Evolutionary conservation across 1,140 invertebrate genomes (phyloP), one percentile per base, ranked within the genome.

Genomic region (Alviniconcha marisindica): DNA sequence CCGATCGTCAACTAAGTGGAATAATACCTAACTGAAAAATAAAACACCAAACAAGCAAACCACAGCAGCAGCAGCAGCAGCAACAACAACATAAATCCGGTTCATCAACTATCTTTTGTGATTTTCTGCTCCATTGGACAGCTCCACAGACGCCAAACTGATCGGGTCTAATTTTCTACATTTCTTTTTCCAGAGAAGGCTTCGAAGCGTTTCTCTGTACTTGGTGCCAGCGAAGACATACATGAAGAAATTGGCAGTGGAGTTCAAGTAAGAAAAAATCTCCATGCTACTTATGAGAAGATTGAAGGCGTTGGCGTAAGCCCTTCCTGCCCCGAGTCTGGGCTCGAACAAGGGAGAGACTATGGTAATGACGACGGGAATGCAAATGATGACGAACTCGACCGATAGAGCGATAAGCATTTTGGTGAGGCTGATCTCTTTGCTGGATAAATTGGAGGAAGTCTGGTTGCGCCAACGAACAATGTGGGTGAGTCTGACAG

Each of bases 371-470:
- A 54, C 31, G 28, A 18, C 24, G 36, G 76, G 76, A 0, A 77
- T n/a, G 5, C 18, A 48, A 4, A 77, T 33, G 21, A 77, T 21
- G 5, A 77, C 31, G 51, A 77, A 77, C 21, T 77, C 42, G 5
- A 36, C 48, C 28, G 76, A 77, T 14, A 77, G 33, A 4, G 15
- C 54, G 18, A 77, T 54, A 2, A 77, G 28, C 76, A 77, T 60
- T 77, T 77, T 77, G 21, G 76, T 77, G n/a, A 77, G n/a, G 1
- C 40, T 48, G n/a, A 36, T 36, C n/a, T 77, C 76, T 2, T 56
- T 77, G n/a, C 36, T 24, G 0, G 76, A 54, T n/a, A 31, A 54
- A 12, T 5, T 54, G 33, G 76, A 54, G 2, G 76, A 54, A 1
- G 76, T 48, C 24, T 54, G 48, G 21, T 36, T 5, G n/a, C 76